Percentiles rank a stretch among this genome's conserved stretches.
phyloP scores from a whole-genome alignment of 2,113 vertebrate genomes.

The Hoplias malabaricus region DNA sequence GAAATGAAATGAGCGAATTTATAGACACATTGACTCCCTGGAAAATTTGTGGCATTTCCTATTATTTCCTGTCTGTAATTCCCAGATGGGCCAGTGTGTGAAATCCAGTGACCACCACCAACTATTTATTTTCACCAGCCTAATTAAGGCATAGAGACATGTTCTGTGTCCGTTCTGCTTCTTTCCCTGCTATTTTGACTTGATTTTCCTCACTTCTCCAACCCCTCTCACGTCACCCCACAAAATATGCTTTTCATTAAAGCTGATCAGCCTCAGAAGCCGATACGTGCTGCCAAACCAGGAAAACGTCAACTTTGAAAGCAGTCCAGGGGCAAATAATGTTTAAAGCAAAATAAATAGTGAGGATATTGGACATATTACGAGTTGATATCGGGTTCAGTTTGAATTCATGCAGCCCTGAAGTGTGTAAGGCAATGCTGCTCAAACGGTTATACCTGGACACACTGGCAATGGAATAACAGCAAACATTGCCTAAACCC shows the following conservation, averaged over 20 bases:
- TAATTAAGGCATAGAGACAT: conserved; percentile 38
- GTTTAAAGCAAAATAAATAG: conserved; percentile 59
- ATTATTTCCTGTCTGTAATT: conserved; percentile 38
- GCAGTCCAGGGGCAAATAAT: conserved; percentile 50
- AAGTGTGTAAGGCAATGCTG: conserved; percentile 58
- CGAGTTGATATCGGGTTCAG: conserved; percentile 55
- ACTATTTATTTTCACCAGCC: conserved; percentile 20
- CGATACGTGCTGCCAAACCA: not conserved
- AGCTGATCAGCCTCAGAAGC: not conserved
- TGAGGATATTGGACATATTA: conserved; percentile 54
- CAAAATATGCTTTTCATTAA: conserved; percentile 33
- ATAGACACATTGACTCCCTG: not conserved
- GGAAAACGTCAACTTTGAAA: not conserved
- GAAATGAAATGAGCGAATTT: conserved; percentile 29
- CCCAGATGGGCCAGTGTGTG: conserved; percentile 13
- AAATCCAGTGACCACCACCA: conserved; percentile 16
- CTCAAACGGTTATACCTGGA: conserved; percentile 54
- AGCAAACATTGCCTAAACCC: not conserved
- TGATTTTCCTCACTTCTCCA: conserved; percentile 20
- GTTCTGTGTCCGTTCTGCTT: conserved; percentile 44
- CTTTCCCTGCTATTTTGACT: not conserved
- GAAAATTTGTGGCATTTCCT: conserved; percentile 42
- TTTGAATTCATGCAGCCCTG: conserved; percentile 48
- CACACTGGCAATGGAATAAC: not conserved
- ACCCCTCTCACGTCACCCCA: not conserved